Base-by-base conservation (phyloP, 35 echinoderm and acorn worm species). In the Anneissia japonica region DNA sequence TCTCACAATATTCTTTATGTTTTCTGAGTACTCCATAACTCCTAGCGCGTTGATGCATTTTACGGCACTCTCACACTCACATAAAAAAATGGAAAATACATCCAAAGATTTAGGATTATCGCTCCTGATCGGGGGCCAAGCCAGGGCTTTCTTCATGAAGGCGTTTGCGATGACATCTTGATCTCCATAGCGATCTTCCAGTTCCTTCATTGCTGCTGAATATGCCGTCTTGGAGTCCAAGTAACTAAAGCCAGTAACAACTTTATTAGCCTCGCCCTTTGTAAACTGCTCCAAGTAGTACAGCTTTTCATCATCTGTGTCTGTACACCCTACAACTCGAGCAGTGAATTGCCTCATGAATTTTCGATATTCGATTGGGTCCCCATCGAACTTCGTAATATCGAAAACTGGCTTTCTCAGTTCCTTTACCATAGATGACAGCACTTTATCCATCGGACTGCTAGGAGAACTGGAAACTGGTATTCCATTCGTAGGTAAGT, bases 11-110 rank as follows among this genome's bases (percentile, higher is more conserved):
- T 10, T 4, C 32, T 33, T 83, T 33, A 83, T 83, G 45, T 83
- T 83, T 21, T 83, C 81, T 31, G 36, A 31, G 46, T 83, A 46
- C 39, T 83, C 81, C 81, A 83, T 2, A 21, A 43, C 36, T 39
- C 46, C 14, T 21, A 43, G 7, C 56, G 36, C 43, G 21, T 46
- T 16, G 30, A 46, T 39, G 29, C 45, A 46, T 43, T 56, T 33
- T 14, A 83, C 81, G 36, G 81, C 81, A 83, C 45, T 46, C 32
- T 55, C 1, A 46, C 81, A 83, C 39, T 83, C 81, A 19, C n/a
- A 3, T 21, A 83, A 29, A 51, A 83, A 83, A 11, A 83, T 56
- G 10, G 81, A 13, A 83, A 46, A 83, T 3, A 3, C 81, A 33
- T 83, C 81, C 21, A 83, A 39, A n/a, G 81, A 33, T 38, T 83